These are phyloP conservation scores for Hormiphora californensis DNA, from an alignment of 37 sponge, comb jelly and placozoan species.

Conservation along the genomic window DNA sequence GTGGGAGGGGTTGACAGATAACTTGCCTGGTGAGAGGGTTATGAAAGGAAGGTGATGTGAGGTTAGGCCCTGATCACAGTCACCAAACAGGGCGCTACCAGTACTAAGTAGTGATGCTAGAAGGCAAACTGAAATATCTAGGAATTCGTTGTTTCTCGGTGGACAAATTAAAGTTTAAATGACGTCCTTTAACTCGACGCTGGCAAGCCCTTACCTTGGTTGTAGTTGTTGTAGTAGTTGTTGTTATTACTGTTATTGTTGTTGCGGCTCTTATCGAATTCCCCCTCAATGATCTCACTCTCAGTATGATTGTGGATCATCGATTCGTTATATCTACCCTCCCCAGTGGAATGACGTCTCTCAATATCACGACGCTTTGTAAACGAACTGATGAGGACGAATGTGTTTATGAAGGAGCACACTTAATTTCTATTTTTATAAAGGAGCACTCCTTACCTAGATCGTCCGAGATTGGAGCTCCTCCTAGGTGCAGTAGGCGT, in stretches of 20 bases:
- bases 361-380: constrained; percentile 35
- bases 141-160: too few species aligned
- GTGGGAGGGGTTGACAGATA: too few species aligned
- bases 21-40: too few species aligned
- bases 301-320: constrained; percentile 49
- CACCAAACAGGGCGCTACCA: too few species aligned
- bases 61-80: too few species aligned
- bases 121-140: too few species aligned
- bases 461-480: constrained; percentile 8
- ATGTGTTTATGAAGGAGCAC: background rate
- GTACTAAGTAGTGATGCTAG: too few species aligned
- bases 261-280: constrained; percentile 8
- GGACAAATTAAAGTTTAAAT: too few species aligned
- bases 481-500: constrained; percentile 32
- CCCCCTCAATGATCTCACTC: constrained; percentile 22
- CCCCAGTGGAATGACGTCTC: background rate
- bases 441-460: background rate
- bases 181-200: too few species aligned
- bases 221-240: background rate
- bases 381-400: constrained; percentile 1
- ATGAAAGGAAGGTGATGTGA: too few species aligned
- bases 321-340: background rate
- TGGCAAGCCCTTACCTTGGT: constrained; percentile 27
- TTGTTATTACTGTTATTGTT: too few species aligned
- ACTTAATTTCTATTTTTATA: background rate